Evolutionary conservation across 2,888 invertebrate species (phyloP).

Genomic region (Petrolisthes manimaculis): DNA sequence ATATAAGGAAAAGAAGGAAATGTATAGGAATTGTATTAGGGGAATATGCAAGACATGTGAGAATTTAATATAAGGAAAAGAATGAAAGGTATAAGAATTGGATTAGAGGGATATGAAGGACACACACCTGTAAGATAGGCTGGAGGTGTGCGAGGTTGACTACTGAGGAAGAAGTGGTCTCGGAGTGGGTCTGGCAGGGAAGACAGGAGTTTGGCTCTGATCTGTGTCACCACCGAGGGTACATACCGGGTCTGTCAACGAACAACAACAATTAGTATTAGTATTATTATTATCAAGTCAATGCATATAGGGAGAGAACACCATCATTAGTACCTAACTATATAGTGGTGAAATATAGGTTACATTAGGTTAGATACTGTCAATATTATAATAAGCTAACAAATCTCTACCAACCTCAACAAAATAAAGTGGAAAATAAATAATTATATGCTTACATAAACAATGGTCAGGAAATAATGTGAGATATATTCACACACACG

Average conservation of each 20-base stretch:
- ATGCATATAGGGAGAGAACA: no score
- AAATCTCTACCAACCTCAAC: no score
- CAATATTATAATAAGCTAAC: no score
- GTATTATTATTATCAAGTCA: no score
- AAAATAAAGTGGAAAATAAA: no score
- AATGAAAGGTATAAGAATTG: background rate
- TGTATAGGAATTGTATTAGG: background rate
- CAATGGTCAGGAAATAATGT: no score
- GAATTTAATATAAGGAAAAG: background rate
- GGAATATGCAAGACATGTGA: background rate
- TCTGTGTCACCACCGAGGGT: constrained; percentile 67
- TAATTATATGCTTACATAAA: no score
- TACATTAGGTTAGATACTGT: no score
- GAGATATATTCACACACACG: no score
- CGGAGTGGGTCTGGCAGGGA: constrained; percentile 67
- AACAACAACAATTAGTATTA: background rate
- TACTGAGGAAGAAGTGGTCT: constrained; percentile 66
- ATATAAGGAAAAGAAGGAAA: background rate
- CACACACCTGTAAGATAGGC: constrained; percentile 57
- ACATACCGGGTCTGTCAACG: constrained; percentile 67
- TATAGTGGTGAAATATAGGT: no score
- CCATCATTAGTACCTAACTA: no score
- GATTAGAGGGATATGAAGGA: background rate
- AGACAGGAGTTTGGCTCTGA: constrained; percentile 67
- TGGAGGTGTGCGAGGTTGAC: constrained; percentile 60